Base-by-base conservation (phyloP, 2,888 invertebrate species). In the Slavum lentiscoides region DNA sequence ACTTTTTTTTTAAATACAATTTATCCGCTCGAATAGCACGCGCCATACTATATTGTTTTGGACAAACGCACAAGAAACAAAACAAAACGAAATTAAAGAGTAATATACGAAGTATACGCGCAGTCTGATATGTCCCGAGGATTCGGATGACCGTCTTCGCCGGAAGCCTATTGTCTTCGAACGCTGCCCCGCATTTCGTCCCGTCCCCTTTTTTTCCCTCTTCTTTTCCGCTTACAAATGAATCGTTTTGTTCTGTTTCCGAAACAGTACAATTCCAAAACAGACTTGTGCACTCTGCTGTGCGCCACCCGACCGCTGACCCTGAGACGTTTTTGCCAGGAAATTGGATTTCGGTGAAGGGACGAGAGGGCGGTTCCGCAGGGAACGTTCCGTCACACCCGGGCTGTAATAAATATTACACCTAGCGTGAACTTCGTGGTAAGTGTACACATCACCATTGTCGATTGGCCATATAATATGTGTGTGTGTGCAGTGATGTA, bases 131-230 rank as follows among this genome's bases (percentile, higher is more conserved):
- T 8, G 30, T 53, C 49, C n/a, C 30, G 30, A 37, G 49, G 19
- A 62, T 53, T 74, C 30, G 8, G 73, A 49, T 23, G 61, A 7
- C 11, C 23, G 59, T 7, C 61, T 11, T 30, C 49, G 3, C 30
- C 73, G 73, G 73, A 62, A 74, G 11, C n/a, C n/a, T n/a, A 62
- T 74, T 62, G n/a, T 74, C 73, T 62, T 19, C 2, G 43, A 61
- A 43, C 66, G 43, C 9, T 19, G 19, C 37, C 4, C 4, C 30
- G 30, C 61, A n/a, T 61, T 61, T 53, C 49, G 30, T 49, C 30
- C 1, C 23, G 43, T 49, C 23, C n/a, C 23, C 23, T 30, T 62
- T 30, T 30, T 30, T 30, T 30, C 30, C 30, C 30, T 49, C 23
- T 23, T 62, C 13, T n/a, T 53, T 62, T 53, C 30, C 62, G 49